These are phyloP conservation scores for Procambarus virginalis DNA, from an alignment of 1,140 invertebrate genomes.

Conservation along the genomic window DNA sequence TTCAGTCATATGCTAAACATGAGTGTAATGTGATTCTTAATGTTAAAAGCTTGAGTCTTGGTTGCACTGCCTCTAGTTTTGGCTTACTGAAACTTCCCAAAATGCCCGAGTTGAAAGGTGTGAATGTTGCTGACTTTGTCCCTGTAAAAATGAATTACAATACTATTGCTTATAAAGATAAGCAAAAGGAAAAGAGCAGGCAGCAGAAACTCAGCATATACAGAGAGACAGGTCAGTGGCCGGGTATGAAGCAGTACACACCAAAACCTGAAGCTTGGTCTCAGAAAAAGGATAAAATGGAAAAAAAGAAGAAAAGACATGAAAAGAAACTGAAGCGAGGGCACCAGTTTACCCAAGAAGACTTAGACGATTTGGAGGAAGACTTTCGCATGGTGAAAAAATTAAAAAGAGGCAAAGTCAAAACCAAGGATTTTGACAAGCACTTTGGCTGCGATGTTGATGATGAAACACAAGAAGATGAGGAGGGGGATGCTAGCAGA, in stretches of 20 bases:
- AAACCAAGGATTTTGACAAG: slow-evolving; percentile 55
- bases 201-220: slow-evolving; percentile 82
- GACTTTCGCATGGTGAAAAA: slow-evolving; percentile 90
- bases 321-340: slow-evolving; percentile 79
- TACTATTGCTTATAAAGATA: slow-evolving; percentile 81
- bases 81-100: slow-evolving; percentile 91
- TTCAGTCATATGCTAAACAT: slow-evolving; percentile 95
- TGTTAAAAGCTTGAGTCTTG: slow-evolving; percentile 90
- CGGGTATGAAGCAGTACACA: slow-evolving; percentile 78
- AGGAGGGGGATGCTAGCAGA: not conserved
- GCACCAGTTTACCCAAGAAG: slow-evolving; percentile 74
- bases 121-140: slow-evolving; percentile 81
- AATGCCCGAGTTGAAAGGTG: slow-evolving; percentile 94
- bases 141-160: slow-evolving; percentile 83
- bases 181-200: slow-evolving; percentile 80
- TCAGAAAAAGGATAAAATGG: slow-evolving; percentile 83
- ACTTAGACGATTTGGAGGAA: slow-evolving; percentile 77
- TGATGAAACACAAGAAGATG: slow-evolving; percentile 2
- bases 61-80: slow-evolving; percentile 89
- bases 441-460: slow-evolving; percentile 63
- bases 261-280: slow-evolving; percentile 86
- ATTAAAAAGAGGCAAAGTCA: slow-evolving; percentile 87
- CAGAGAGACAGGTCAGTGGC: slow-evolving; percentile 86
- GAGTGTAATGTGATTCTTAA: slow-evolving; percentile 93
- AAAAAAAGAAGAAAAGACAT: slow-evolving; percentile 80